Base-by-base conservation (phyloP, 2,113 vertebrate genomes). In the Sinosuthora webbiana region DNA sequence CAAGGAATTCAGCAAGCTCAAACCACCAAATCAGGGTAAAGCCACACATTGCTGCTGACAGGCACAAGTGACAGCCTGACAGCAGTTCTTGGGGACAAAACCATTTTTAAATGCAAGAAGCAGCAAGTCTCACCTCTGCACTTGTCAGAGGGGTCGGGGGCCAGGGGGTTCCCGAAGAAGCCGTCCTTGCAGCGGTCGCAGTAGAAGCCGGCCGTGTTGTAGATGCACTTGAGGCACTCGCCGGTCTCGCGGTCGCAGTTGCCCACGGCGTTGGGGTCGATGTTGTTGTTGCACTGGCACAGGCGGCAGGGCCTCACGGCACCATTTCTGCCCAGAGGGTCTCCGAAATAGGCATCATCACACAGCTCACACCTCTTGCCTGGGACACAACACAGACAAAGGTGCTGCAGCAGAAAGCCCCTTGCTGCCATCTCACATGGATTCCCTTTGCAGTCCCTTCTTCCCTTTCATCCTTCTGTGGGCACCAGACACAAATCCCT, bases 311-410 rank as follows among this genome's bases (percentile, higher is more conserved):
- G 89, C 53, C 99, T 97, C 60, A 97, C 96, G 0, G 98, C 98
- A 0, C 99, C 98, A 0, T 94, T 97, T 18, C 91, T 94, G 0
- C 99, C 99, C 93, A 99, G 97, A 0, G 99, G 99, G 93, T 99
- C 99, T 12, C 99, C 99, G 0, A 99, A 99, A 97, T 99, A 99
- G 15, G 99, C 99, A 1, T 99, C 99, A 0, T 99, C 99, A 63
- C 99, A 99, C 53, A 99, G 98, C 96, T 99, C 99, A 4, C 99
- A 99, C 39, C 99, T 98, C 82, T 99, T 99, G 30, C 99, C 99
- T 99, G 96, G 5, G 12, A 50, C 5, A 11, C 0, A 33, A 83
- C 63, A 93, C 12, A 82, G 69, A 78, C 11, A 14, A 0, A 0
- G 0, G 0, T 16, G 42, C 19, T 80, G 50, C 71, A 83, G 83